A percentile compares a stretch with the other conserved stretches of the same genome.
Evolutionary conservation across 2,797 vertebrate genomes (phyloP).

Genomic region (Dendrocincla tyrannina): DNA sequence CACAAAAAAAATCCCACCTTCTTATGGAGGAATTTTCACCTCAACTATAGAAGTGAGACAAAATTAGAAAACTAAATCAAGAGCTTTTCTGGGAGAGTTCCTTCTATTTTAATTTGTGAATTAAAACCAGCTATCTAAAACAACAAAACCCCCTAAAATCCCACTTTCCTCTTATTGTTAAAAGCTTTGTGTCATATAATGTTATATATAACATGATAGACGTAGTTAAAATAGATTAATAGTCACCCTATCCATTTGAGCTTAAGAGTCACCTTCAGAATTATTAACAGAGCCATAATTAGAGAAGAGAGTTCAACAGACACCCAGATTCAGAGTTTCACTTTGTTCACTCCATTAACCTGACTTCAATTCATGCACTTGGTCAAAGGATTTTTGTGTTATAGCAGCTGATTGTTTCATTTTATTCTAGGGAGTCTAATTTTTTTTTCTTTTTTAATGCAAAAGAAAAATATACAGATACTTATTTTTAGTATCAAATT

Average conservation of each 20-base stretch:
- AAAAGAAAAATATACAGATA: not conserved
- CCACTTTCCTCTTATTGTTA: not conserved
- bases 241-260: not conserved
- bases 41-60: not conserved
- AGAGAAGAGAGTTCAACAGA: not conserved
- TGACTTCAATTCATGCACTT: not conserved
- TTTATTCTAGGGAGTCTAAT: not conserved
- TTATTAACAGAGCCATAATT: not conserved
- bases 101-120: rapidly evolving
- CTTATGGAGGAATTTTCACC: not conserved
- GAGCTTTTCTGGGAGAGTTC: not conserved
- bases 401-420: not conserved
- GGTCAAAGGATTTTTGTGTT: not conserved
- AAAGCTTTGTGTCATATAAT: not conserved
- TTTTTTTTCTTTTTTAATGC: not conserved
- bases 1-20: not conserved
- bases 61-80: not conserved
- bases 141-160: rapidly evolving
- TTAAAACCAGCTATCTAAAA: not conserved
- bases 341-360: not conserved
- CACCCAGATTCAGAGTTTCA: not conserved
- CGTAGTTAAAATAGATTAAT: not conserved
- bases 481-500: not conserved
- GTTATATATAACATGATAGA: not conserved
- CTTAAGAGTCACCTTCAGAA: not conserved